These are phyloP conservation scores for Raja brachyura DNA, from an alignment of 2,113 vertebrate species.

Conservation along the genomic window DNA sequence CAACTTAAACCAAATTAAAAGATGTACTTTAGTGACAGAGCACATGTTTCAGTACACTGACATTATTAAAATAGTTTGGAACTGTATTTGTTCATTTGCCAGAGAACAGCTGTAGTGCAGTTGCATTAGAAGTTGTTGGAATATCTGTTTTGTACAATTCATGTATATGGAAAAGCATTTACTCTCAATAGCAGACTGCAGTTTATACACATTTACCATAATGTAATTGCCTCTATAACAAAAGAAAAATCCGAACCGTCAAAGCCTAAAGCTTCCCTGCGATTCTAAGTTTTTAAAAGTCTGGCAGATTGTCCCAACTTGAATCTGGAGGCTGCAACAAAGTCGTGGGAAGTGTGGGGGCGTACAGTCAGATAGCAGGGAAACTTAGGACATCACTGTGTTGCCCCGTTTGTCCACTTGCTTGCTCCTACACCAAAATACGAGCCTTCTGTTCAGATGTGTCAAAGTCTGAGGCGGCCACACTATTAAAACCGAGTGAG, in stretches of 20 bases:
- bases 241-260: slow-evolving; percentile 9
- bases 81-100: slow-evolving; percentile 24
- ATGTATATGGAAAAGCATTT: slow-evolving; percentile 34
- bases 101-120: background rate
- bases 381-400: background rate
- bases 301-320: too few relatives aligned
- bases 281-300: background rate
- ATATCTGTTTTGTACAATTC: slow-evolving; percentile 15
- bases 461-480: background rate
- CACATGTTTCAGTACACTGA: slow-evolving; percentile 25
- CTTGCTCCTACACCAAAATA: slow-evolving; percentile 12
- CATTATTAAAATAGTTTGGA: slow-evolving; percentile 35
- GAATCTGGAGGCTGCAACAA: too few relatives aligned
- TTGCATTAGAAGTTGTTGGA: background rate
- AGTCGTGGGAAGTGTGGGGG: background rate
- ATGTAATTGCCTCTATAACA: slow-evolving; percentile 32
- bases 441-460: background rate
- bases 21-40: background rate
- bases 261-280: slow-evolving; percentile 3
- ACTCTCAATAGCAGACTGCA: slow-evolving; percentile 34
- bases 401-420: background rate
- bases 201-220: slow-evolving; percentile 35
- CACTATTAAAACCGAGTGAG: background rate
- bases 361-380: background rate
- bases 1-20: slow-evolving; percentile 33